Percentiles rank a stretch among this genome's conserved stretches.
These are phyloP conservation scores for Argynnis bischoffii DNA, from an alignment of 2,888 invertebrate genomes.

Conservation along the genomic window DNA sequence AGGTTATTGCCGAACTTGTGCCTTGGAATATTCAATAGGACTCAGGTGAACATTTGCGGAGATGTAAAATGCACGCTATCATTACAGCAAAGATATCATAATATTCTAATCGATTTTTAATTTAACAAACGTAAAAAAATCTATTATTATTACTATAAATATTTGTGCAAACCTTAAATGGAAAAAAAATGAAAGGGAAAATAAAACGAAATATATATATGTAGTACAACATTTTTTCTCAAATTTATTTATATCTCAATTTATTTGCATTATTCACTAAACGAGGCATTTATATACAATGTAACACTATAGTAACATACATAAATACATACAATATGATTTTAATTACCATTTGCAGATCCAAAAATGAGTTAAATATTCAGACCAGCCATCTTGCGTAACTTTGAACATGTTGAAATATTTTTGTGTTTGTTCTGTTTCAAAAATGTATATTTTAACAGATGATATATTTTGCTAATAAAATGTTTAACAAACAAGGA, in stretches of 20 bases:
- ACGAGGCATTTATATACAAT: constrained; percentile 2
- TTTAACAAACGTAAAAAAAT: no score
- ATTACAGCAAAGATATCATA: not conserved
- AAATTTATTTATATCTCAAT: constrained; percentile 5
- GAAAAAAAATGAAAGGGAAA: not conserved
- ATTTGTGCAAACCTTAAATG: not conserved
- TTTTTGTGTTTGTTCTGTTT: no score
- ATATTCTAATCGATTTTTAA: no score
- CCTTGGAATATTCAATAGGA: constrained; percentile 6
- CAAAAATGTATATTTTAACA: no score
- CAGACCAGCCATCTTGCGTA: not conserved
- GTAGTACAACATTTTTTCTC: not conserved
- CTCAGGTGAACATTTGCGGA: constrained; percentile 3
- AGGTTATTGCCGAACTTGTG: constrained; percentile 44
- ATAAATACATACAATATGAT: not conserved
- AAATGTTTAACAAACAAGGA: no score
- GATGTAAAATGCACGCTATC: not conserved
- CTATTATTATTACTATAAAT: not conserved
- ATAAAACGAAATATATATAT: not conserved
- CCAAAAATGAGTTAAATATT: not conserved
- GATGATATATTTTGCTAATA: no score
- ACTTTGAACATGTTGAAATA: not conserved
- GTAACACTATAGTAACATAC: not conserved
- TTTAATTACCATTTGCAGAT: not conserved
- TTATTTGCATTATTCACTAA: not conserved